phyloP scores from a whole-genome alignment of 2,113 vertebrate genomes.

The Acanthochromis polyacanthus region DNA sequence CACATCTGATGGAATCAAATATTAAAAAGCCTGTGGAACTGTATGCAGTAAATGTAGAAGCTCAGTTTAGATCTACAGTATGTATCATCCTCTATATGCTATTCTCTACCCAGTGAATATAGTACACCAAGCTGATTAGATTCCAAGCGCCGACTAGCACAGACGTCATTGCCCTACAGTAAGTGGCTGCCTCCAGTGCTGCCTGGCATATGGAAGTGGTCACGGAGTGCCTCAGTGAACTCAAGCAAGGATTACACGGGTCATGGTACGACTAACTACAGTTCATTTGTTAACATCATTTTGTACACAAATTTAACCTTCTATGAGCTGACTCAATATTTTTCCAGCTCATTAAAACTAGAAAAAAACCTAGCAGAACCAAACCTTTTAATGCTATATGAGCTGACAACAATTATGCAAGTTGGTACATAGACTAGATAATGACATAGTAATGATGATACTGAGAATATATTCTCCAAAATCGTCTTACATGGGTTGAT shows the following conservation, averaged over 20 bases:
- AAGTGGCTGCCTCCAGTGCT: conserved; percentile 12
- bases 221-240: conserved; percentile 9
- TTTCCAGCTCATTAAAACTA: no score
- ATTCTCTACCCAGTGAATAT: neutral
- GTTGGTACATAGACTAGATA: no score
- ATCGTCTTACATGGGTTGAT: no score
- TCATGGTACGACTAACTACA: neutral
- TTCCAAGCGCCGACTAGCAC: conserved; percentile 8
- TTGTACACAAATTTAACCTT: neutral
- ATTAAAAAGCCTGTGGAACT: neutral
- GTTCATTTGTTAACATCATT: neutral
- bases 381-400: no score
- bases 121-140: neutral
- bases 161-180: conserved; percentile 23
- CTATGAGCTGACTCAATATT: neutral
- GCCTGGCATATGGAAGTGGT: conserved; percentile 36
- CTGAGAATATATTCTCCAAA: no score
- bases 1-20: neutral
- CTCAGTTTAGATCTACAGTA: no score
- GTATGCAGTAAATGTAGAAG: no score
- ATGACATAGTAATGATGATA: no score
- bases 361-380: no score
- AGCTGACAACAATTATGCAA: no score
- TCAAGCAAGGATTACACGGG: conserved; percentile 25
- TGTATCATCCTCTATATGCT: no score